phyloP scores from a whole-genome alignment of 2,797 vertebrate genomes.

The Furcifer pardalis region DNA sequence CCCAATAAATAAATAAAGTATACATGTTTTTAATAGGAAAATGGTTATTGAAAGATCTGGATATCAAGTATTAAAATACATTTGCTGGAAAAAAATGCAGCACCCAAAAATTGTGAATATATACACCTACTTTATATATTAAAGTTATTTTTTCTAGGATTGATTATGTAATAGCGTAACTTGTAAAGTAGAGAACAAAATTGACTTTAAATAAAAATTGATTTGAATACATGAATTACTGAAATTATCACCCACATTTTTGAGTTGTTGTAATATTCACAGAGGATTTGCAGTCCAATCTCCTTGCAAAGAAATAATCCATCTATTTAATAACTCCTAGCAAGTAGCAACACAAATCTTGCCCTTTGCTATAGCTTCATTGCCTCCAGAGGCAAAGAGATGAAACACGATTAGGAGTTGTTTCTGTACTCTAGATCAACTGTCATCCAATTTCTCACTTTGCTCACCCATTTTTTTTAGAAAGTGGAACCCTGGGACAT shows the following conservation, averaged over 20 bases:
- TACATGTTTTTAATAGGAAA: background rate
- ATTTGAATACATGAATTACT: conserved; percentile 67
- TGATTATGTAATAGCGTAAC: conserved; percentile 67
- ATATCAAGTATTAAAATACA: conserved; percentile 13
- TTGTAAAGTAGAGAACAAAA: conserved; percentile 60
- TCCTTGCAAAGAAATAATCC: conserved; percentile 52
- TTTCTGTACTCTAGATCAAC: background rate
- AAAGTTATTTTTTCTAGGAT: conserved; percentile 56
- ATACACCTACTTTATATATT: conserved; percentile 63
- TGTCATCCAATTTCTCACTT: background rate
- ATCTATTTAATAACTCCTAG: conserved; percentile 45
- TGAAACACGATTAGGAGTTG: conserved; percentile 7
- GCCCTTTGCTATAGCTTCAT: background rate
- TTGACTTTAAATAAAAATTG: conserved; percentile 68
- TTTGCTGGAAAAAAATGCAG: conserved; percentile 65
- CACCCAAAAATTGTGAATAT: conserved; percentile 58
- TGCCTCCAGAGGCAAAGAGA: conserved; percentile 23
- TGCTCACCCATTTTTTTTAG: background rate
- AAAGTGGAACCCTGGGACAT: background rate
- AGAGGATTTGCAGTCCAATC: conserved; percentile 34
- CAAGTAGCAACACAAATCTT: conserved; percentile 17
- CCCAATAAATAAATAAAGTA: too few relatives aligned
- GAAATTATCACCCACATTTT: conserved; percentile 68
- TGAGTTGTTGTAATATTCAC: conserved; percentile 64
- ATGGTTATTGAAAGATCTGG: background rate